Percentiles rank a stretch among this genome's conserved stretches.
Conservation (phyloP, 2,113 vertebrate species). For the Eupsittula cactorum region DNA sequence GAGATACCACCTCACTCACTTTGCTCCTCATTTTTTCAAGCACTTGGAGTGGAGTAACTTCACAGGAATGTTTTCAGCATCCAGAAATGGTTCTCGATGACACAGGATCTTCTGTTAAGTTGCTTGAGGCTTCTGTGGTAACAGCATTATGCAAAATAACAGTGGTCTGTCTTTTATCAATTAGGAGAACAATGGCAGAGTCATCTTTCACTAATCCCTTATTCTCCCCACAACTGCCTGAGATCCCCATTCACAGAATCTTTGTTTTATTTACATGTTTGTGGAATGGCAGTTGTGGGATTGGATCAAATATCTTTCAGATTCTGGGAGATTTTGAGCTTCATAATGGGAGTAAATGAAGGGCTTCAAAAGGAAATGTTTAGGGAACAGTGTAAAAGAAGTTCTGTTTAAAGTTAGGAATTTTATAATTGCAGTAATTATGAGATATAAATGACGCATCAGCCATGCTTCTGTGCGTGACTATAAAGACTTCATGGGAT, state of each 20-base stretch:
- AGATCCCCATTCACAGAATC: background rate
- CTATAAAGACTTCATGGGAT: background rate
- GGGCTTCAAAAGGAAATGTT: background rate
- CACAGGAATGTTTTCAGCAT: background rate
- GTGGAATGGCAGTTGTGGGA: background rate
- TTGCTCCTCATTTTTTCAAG: background rate
- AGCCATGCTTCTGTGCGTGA: background rate
- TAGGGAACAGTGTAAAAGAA: background rate
- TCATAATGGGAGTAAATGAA: background rate
- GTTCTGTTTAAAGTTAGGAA: background rate
- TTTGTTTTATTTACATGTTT: conserved; percentile 34
- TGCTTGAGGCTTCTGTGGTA: conserved; percentile 7
- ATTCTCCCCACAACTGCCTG: background rate
- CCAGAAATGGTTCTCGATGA: background rate
- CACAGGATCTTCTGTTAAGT: background rate
- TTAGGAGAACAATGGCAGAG: conserved; percentile 8
- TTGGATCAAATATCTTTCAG: background rate
- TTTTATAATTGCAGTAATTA: background rate
- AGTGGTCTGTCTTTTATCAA: background rate
- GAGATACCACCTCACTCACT: background rate
- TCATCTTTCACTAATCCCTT: conserved; percentile 26
- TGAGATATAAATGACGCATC: background rate
- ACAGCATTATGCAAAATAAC: background rate
- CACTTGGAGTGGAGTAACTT: background rate
- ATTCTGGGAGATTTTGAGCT: background rate